Percentiles rank a stretch among this genome's conserved stretches.
Evolutionary conservation across 2,113 vertebrate genomes (phyloP).

Genomic region (Sylvietta virens): DNA sequence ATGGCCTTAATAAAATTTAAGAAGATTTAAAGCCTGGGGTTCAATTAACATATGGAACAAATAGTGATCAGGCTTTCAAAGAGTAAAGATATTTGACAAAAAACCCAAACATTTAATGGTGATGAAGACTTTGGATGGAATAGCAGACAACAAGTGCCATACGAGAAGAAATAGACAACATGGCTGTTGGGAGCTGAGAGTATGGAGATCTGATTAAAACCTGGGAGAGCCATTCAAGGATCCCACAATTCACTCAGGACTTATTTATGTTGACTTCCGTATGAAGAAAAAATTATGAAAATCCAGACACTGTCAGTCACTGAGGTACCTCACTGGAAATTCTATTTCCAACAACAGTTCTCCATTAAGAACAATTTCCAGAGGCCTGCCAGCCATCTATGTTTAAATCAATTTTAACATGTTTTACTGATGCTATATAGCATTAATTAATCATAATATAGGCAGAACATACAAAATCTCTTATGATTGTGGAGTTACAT

Average conservation of each 20-base stretch:
- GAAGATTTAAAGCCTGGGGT: neutral
- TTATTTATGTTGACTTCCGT: neutral
- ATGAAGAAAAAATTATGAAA: neutral
- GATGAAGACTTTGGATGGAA: neutral
- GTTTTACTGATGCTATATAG: neutral
- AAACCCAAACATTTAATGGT: rapidly evolving
- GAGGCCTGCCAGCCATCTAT: neutral
- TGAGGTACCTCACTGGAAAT: neutral
- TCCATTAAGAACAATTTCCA: neutral
- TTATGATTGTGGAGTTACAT: neutral
- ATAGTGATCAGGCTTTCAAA: neutral
- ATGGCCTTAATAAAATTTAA: neutral
- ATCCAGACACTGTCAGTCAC: neutral
- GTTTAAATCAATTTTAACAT: neutral
- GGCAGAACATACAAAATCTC: neutral
- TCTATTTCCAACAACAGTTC: neutral
- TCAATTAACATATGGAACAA: neutral
- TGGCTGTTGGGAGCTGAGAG: neutral
- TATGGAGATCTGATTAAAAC: neutral
- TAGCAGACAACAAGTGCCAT: neutral
- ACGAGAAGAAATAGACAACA: neutral
- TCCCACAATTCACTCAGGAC: neutral
- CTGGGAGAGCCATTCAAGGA: neutral
- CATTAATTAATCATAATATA: conserved; percentile 3
- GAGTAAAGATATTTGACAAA: neutral